phyloP scores from a whole-genome alignment of 2,888 invertebrate species.

The Troglohyphantes excavatus region DNA sequence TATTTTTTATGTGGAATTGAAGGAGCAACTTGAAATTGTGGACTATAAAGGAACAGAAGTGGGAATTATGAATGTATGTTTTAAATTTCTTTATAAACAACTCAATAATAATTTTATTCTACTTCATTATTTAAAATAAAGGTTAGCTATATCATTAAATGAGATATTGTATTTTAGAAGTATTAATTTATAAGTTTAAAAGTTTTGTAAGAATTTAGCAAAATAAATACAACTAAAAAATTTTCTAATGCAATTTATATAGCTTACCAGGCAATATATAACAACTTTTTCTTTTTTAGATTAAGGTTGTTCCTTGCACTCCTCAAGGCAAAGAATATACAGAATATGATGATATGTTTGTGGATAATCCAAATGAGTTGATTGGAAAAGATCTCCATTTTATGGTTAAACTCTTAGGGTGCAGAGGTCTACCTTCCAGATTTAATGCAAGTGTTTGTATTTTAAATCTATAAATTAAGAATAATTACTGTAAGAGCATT shows the following conservation, averaged over 20 bases:
- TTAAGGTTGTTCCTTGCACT: conserved; percentile 84
- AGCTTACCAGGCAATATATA: too few species aligned
- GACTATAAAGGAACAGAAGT: conserved; percentile 83
- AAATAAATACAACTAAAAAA: too few species aligned
- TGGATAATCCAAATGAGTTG: conserved; percentile 84
- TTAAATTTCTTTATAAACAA: too few species aligned
- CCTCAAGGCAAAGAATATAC: conserved; percentile 84
- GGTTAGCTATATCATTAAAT: too few species aligned
- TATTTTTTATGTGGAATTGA: conserved; percentile 83
- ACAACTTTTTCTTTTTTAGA: conserved; percentile 80
- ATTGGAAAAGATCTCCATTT: conserved; percentile 84
- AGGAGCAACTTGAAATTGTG: conserved; percentile 84
- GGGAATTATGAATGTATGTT: conserved; percentile 82
- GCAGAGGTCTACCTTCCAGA: conserved; percentile 84
- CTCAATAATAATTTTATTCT: too few species aligned
- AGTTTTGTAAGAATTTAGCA: too few species aligned
- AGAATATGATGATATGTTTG: conserved; percentile 84
- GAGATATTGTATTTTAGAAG: too few species aligned
- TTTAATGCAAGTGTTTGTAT: conserved; percentile 83
- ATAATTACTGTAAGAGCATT: too few species aligned
- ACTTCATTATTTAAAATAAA: too few species aligned
- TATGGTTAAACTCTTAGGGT: conserved; percentile 84
- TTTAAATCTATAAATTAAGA: not conserved
- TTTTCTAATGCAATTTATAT: too few species aligned
- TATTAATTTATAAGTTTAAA: too few species aligned